These are phyloP conservation scores for Baronia brevicornis DNA, from an alignment of 2,888 invertebrate genomes.

Conservation along the genomic window DNA sequence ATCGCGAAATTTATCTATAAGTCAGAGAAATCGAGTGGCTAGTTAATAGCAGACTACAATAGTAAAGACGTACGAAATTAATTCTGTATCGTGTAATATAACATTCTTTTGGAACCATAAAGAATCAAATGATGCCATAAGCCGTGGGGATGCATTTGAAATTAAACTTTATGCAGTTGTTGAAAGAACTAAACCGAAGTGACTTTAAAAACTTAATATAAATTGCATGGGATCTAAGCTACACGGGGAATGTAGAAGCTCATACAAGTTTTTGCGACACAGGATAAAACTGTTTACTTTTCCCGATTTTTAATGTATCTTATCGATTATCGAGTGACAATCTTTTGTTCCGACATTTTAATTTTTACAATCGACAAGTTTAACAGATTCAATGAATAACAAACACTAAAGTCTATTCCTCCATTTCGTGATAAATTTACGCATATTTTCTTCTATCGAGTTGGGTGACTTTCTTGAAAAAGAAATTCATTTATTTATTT, in stretches of 20 bases:
- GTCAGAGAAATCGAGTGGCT: conserved; percentile 4
- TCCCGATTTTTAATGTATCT: conserved; percentile 10
- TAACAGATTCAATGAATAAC: no score
- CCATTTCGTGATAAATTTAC: no score
- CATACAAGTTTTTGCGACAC: conserved; percentile 40
- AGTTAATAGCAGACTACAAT: conserved; percentile 17
- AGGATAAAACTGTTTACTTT: conserved; percentile 13
- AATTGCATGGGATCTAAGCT: conserved; percentile 42
- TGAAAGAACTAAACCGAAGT: not conserved
- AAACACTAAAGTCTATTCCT: no score
- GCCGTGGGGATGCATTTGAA: conserved; percentile 5
- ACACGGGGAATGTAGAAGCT: conserved; percentile 46
- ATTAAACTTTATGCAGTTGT: conserved; percentile 12
- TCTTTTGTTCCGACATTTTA: not conserved
- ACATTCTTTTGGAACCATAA: conserved; percentile 22
- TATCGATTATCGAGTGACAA: not conserved
- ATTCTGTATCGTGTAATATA: conserved; percentile 24
- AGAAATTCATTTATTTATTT: no score
- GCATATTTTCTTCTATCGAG: no score
- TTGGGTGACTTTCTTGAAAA: no score
- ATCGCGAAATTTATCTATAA: conserved; percentile 3
- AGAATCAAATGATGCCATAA: conserved; percentile 16
- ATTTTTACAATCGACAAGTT: no score
- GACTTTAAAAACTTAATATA: conserved; percentile 29
- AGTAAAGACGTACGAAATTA: conserved; percentile 24